phyloP scores from a whole-genome alignment of 2,888 invertebrate species.

The Nesidiocoris tenuis region DNA sequence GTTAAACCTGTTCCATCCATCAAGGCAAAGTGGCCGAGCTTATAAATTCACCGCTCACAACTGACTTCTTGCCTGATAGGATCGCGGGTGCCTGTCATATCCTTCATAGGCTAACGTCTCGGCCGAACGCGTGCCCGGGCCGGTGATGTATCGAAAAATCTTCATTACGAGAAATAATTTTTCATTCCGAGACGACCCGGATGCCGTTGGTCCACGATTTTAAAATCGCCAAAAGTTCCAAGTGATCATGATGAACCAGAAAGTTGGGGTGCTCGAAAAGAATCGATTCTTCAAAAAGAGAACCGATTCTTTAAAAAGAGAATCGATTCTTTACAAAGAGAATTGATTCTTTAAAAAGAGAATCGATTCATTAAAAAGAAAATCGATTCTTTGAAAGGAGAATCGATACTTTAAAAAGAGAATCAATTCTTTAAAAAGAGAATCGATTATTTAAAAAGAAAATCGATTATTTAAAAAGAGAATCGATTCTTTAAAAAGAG shows the following conservation, averaged over 20 bases:
- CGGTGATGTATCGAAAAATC: neutral
- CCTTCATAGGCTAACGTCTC: neutral
- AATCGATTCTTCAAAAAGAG: too few relatives aligned
- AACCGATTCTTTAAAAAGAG: too few relatives aligned
- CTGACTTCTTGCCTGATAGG: neutral
- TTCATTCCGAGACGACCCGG: neutral
- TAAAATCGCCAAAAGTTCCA: neutral
- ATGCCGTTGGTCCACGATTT: too few relatives aligned
- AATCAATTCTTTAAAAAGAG: too few relatives aligned
- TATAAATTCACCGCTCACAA: neutral
- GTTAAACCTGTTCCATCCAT: neutral
- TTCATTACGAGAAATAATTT: neutral
- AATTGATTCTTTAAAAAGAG: too few relatives aligned
- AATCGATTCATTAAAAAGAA: too few relatives aligned
- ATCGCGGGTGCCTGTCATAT: neutral
- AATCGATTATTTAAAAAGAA: too few relatives aligned
- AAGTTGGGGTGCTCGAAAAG: neutral
- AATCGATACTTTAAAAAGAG: too few relatives aligned
- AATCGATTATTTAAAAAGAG: too few relatives aligned
- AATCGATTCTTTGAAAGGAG: too few relatives aligned
- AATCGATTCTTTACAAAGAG: too few relatives aligned
- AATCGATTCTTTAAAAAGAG: too few relatives aligned
- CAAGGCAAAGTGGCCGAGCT: neutral
- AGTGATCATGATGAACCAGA: neutral
- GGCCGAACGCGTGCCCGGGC: neutral